Conservation (phyloP, 2,113 vertebrate species). For the Calypte anna region DNA sequence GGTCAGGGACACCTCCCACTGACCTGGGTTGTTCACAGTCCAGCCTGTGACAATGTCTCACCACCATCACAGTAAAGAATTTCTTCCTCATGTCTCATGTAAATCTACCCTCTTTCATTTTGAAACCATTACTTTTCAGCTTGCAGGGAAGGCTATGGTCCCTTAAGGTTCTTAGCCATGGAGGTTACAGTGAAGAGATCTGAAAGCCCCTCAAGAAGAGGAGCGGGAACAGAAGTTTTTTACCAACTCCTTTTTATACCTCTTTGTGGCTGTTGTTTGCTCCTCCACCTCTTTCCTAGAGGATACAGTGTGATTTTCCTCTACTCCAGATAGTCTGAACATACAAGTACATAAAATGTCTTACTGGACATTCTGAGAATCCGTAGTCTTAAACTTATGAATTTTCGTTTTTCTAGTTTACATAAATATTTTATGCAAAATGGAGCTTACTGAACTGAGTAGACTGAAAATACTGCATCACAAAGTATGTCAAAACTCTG, state of each 20-base stretch:
- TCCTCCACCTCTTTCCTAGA: neutral
- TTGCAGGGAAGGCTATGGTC: neutral
- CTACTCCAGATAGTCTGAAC: neutral
- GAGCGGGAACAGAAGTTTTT: neutral
- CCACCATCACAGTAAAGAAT: too few species aligned
- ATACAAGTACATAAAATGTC: accelerated
- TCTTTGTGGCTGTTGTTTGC: neutral
- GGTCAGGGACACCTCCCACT: too few species aligned
- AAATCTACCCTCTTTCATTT: too few species aligned
- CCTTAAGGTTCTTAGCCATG: neutral
- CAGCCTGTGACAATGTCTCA: too few species aligned
- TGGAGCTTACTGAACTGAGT: neutral
- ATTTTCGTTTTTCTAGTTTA: neutral
- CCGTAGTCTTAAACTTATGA: neutral
- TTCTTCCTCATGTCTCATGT: too few species aligned
- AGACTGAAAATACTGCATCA: neutral
- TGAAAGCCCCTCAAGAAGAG: neutral
- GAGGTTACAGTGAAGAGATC: neutral
- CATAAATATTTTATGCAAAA: neutral
- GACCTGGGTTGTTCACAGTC: too few species aligned
- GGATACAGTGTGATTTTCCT: neutral
- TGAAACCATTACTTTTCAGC: too few species aligned
- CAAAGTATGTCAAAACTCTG: neutral
- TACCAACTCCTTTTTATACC: accelerated
- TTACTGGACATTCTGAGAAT: neutral